A percentile compares a stretch with the other conserved stretches of the same genome.
phyloP scores from a whole-genome alignment of 2,797 vertebrate genomes.

The Lithobates sylvaticus region DNA sequence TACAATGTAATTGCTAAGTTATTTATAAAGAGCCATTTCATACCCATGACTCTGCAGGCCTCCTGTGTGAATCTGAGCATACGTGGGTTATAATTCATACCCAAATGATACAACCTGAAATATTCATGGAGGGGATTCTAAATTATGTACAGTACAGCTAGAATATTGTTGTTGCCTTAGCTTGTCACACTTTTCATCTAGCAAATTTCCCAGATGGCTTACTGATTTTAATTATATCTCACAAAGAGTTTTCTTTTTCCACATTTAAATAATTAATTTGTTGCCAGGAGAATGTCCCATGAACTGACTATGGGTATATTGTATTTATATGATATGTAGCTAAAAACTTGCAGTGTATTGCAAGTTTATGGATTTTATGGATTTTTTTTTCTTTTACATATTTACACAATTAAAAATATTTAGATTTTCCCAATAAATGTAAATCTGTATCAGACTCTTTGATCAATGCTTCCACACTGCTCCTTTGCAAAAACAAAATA shows the following conservation, averaged over 20 bases:
- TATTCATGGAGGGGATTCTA: slow-evolving; percentile 73
- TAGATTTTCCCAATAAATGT: no score
- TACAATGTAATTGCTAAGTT: slow-evolving; percentile 67
- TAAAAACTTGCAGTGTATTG: no score
- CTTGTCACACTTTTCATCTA: slow-evolving; percentile 71
- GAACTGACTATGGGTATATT: background rate
- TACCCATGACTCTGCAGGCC: slow-evolving; percentile 64
- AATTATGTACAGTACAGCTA: slow-evolving; percentile 72
- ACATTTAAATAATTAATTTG: slow-evolving; percentile 73
- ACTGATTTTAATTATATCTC: slow-evolving; percentile 67
- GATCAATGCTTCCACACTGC: no score
- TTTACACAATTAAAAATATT: no score
- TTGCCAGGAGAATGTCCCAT: slow-evolving; percentile 32
- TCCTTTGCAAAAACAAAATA: no score
- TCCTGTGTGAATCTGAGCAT: slow-evolving; percentile 71
- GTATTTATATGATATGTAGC: background rate
- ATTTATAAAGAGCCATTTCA: slow-evolving; percentile 73
- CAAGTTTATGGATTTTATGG: no score
- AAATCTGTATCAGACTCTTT: no score
- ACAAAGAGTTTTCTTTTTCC: slow-evolving; percentile 66
- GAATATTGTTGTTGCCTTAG: slow-evolving; percentile 68
- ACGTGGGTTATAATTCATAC: slow-evolving; percentile 72
- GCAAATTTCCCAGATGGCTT: slow-evolving; percentile 69
- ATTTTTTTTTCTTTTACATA: no score
- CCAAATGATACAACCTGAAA: slow-evolving; percentile 71